phyloP scores from a whole-genome alignment of 2,888 invertebrate species.

The Trisateles emortualis region DNA sequence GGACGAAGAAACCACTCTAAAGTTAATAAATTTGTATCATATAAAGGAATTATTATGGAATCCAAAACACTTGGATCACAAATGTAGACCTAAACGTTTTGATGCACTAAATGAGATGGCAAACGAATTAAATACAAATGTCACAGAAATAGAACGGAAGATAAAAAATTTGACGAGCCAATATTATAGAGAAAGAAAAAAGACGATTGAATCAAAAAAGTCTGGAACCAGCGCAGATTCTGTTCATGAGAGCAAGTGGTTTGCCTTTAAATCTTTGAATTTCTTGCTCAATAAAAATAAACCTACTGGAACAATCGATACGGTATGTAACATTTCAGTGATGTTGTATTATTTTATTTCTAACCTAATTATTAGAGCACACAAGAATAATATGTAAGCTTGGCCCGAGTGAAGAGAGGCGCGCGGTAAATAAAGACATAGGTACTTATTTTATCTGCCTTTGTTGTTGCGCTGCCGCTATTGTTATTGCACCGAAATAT shows the following conservation, averaged over 20 bases:
- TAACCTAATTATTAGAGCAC: constrained; percentile 3
- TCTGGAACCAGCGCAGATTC: constrained; percentile 11
- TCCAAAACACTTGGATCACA: constrained; percentile 23
- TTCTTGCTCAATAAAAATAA: constrained; percentile 20
- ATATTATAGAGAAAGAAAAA: constrained; percentile 19
- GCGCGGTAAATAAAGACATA: too few species aligned
- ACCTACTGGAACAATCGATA: constrained; percentile 20
- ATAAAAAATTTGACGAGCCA: constrained; percentile 27
- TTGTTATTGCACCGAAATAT: too few species aligned
- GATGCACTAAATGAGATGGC: constrained; percentile 26
- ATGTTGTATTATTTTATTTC: constrained; percentile 11
- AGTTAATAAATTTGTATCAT: constrained; percentile 30
- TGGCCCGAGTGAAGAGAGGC: too few species aligned
- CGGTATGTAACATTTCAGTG: constrained; percentile 10
- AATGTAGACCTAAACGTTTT: constrained; percentile 20
- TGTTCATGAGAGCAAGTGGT: constrained; percentile 15
- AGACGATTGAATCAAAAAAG: constrained; percentile 6
- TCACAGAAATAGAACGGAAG: constrained; percentile 19
- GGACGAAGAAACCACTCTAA: constrained; percentile 20
- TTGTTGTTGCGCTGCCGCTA: too few species aligned
- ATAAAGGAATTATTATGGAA: constrained; percentile 28
- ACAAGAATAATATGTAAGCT: constrained; percentile 9
- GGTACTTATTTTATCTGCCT: too few species aligned
- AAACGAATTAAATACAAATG: constrained; percentile 16
- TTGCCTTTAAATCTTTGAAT: constrained; percentile 18